Evolutionary conservation across 2,113 vertebrate species (phyloP).

Genomic region (Ceyx margarethae): DNA sequence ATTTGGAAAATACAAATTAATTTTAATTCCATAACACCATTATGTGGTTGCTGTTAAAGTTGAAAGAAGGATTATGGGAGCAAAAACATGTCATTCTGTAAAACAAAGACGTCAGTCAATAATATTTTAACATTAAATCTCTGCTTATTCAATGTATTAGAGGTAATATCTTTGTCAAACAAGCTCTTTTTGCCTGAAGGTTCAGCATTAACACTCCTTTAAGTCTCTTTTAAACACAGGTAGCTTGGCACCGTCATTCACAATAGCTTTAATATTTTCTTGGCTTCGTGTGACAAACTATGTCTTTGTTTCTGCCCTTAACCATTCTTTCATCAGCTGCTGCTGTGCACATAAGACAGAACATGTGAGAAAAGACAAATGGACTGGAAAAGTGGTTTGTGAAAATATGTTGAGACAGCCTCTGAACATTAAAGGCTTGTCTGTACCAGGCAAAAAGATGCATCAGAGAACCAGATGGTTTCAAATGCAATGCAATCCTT

Average conservation of each 20-base stretch:
- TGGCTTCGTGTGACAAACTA: conserved; percentile 2
- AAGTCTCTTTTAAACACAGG: conserved; percentile 48
- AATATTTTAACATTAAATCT: conserved; percentile 59
- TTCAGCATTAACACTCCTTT: conserved; percentile 55
- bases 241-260: neutral
- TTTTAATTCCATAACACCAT: conserved; percentile 68
- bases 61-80: conserved; percentile 52
- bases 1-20: conserved; percentile 50
- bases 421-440: neutral
- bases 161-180: conserved; percentile 60
- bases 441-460: neutral
- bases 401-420: neutral
- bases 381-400: neutral
- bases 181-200: conserved; percentile 54
- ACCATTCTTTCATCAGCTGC: neutral
- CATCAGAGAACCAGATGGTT: neutral
- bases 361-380: neutral
- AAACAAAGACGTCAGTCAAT: conserved; percentile 49
- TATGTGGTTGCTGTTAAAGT: conserved; percentile 33
- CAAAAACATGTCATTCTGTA: conserved; percentile 50
- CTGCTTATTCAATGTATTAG: conserved; percentile 47
- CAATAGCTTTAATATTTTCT: conserved; percentile 16
- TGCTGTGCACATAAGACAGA: neutral
- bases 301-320: conserved; percentile 33
- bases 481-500: neutral